phyloP scores from a whole-genome alignment of 2,113 vertebrate genomes.

The Accipiter virgatus region DNA sequence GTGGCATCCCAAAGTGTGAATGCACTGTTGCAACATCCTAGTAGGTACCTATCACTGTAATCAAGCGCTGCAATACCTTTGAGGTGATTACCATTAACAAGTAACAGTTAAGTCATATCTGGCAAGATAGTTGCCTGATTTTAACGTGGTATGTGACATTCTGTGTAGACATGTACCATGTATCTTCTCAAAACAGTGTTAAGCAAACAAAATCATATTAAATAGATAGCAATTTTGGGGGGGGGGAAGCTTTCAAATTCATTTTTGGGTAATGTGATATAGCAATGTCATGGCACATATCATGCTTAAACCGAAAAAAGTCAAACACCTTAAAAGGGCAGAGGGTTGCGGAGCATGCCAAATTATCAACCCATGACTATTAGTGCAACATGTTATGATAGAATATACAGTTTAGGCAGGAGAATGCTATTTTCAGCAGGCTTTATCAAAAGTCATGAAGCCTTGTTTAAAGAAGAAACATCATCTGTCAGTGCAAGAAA shows the following conservation, averaged over 20 bases:
- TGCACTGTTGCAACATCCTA: background rate
- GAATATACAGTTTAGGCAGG: background rate
- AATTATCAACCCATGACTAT: background rate
- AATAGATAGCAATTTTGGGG: background rate
- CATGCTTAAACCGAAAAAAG: background rate
- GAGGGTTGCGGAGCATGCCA: background rate
- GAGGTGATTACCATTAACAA: background rate
- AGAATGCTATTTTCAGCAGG: conserved; percentile 10
- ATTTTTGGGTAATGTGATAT: background rate
- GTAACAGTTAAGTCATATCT: background rate
- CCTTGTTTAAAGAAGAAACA: background rate
- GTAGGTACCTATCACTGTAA: background rate
- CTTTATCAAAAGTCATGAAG: background rate
- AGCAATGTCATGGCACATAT: background rate
- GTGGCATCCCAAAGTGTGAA: background rate
- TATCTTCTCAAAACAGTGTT: background rate
- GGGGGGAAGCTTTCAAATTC: background rate
- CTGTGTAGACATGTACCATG: accelerated
- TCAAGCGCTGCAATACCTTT: background rate
- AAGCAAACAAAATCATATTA: background rate
- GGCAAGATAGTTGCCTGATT: background rate
- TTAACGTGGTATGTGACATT: background rate
- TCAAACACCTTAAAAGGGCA: background rate
- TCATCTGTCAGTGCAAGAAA: conserved; percentile 17
- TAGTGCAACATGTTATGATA: background rate